Conservation (phyloP, 2,113 vertebrate genomes). For the Hippocampus zosterae region DNA sequence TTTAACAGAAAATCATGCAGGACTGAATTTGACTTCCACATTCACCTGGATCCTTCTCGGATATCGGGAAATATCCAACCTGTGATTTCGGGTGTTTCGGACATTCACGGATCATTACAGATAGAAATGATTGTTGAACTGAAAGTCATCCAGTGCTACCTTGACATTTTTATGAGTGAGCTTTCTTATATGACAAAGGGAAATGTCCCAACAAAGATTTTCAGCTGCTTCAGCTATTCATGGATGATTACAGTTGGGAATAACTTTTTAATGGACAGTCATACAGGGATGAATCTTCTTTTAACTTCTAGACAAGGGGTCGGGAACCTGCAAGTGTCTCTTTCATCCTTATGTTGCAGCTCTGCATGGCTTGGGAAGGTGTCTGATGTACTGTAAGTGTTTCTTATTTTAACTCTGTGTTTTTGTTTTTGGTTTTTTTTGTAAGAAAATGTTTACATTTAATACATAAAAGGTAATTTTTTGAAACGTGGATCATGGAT, state of each 20-base stretch:
- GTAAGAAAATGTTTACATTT: too few species aligned
- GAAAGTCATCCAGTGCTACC: background rate
- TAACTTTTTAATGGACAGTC: background rate
- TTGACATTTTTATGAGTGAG: constrained; percentile 2
- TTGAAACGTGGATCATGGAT: too few species aligned
- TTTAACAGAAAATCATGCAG: too few species aligned
- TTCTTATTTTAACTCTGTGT: too few species aligned
- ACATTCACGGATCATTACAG: background rate
- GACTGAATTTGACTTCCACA: background rate
- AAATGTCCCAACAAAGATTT: background rate
- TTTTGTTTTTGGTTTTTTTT: too few species aligned
- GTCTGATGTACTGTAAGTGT: too few species aligned
- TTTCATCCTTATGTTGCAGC: too few species aligned
- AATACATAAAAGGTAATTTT: too few species aligned
- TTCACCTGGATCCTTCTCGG: background rate
- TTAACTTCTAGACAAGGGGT: background rate
- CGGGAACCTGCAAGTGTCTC: background rate
- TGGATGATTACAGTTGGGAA: background rate
- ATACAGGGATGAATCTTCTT: background rate
- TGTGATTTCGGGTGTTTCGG: background rate
- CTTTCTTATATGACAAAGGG: background rate
- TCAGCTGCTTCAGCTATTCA: background rate
- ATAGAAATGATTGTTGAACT: background rate
- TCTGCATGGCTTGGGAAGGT: too few species aligned
- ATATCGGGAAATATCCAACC: background rate